Evolutionary conservation across 2,797 vertebrate genomes (phyloP), one percentile per base, ranked within the genome.

Genomic region (Ataeniobius toweri): DNA sequence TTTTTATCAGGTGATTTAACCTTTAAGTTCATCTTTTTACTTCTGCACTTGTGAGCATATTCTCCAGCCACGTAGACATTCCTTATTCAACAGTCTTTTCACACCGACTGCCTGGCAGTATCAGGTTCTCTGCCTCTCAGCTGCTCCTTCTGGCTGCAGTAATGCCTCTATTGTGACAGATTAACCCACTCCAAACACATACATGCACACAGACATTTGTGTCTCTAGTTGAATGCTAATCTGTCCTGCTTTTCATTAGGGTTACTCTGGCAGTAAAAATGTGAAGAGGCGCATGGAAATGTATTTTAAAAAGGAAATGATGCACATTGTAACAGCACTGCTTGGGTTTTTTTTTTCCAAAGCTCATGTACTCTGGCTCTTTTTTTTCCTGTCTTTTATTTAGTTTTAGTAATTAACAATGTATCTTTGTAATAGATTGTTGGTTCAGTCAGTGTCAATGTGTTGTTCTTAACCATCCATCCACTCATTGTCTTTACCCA

Each of bases 1-100:
- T 84, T 90, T 93, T 88, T 36, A 92, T 84, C 85, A 89, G 90
- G 91, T 90, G 90, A 93, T 89, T 94, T 93, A 92, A 93, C 90
- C 85, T 89, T 89, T 93, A 91, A 93, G 88, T 90, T 89, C 83
- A 84, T 83, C 86, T 84, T 75, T 82, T 95, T 94, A 93, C 87
- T 93, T 93, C 90, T 92, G 91, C 90, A 75, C 85, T 88, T 86
- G 80, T 93, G 91, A 94, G 87, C 89, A 92, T 81, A 86, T 89
- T 89, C 90, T 80, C 55, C 14, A 16, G 70, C 85, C 83, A 79
- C 50, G 83, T 75, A 80, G 86, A 86, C 85, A 73, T 90, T 90
- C 88, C 89, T 93, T 88, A 94, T 94, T 92, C 90, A 93, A 56
- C 78, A 86, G 87, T 81, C 78, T 82, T 91, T 89, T 82, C 85